phyloP scores from a whole-genome alignment of 2,888 invertebrate genomes.

The Ectobius pallidus region DNA sequence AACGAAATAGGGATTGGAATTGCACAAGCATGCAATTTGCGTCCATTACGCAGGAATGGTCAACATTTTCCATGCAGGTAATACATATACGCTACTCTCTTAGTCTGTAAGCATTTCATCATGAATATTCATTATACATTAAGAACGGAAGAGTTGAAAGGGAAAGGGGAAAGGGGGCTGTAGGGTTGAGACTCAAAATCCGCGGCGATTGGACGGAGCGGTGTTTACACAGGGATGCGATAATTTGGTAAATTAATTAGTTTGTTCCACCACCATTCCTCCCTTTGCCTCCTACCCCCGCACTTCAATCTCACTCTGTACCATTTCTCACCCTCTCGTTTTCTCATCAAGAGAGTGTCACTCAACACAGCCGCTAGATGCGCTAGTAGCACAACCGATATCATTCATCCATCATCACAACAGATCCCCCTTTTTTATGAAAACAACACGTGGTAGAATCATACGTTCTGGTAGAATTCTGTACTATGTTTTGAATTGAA shows the following conservation, averaged over 20 bases:
- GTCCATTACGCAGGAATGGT: constrained; percentile 19
- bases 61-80: constrained; percentile 28
- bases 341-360: constrained; percentile 29
- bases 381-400: constrained; percentile 13
- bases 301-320: constrained; percentile 30
- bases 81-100: constrained; percentile 18
- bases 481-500: too few relatives aligned
- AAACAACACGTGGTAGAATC: too few relatives aligned
- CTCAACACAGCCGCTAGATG: constrained; percentile 3
- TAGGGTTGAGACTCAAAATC: constrained; percentile 30
- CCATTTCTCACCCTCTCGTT: constrained; percentile 30
- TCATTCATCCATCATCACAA: constrained; percentile 25
- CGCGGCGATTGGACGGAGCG: constrained; percentile 35
- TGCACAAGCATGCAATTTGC: too few relatives aligned
- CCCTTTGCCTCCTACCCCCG: constrained; percentile 8
- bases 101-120: constrained; percentile 38
- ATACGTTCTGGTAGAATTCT: too few relatives aligned
- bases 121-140: constrained; percentile 41
- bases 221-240: constrained; percentile 37
- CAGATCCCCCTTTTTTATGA: neutral
- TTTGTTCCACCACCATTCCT: constrained; percentile 31
- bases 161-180: neutral
- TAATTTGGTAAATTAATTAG: constrained; percentile 43
- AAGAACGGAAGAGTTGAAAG: constrained; percentile 30
- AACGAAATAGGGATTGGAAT: too few relatives aligned